Conservation (phyloP, 2,888 invertebrate species). For the Dryomyza anilis region DNA sequence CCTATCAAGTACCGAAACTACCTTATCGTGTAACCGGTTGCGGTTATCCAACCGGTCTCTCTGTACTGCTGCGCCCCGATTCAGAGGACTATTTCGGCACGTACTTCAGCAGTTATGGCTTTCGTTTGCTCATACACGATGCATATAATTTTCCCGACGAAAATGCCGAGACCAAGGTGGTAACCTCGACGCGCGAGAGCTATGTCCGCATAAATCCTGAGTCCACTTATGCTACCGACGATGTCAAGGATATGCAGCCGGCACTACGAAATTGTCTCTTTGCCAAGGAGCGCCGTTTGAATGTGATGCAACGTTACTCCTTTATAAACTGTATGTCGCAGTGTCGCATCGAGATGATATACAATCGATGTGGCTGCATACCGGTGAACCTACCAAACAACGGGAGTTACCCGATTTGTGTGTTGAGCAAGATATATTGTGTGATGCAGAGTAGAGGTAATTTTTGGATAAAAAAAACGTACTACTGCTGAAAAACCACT, state of each 20-base stretch:
- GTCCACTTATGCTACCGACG: conserved; percentile 67
- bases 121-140: conserved; percentile 69
- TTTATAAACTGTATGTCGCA: conserved; percentile 71
- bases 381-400: conserved; percentile 66
- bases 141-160: conserved; percentile 70
- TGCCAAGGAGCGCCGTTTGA: conserved; percentile 62
- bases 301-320: conserved; percentile 64
- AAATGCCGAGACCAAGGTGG: conserved; percentile 67
- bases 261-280: conserved; percentile 67
- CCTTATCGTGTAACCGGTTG: conserved; percentile 71
- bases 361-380: conserved; percentile 66
- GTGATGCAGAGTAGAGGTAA: conserved; percentile 50
- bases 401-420: conserved; percentile 48
- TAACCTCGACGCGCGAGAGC: conserved; percentile 66
- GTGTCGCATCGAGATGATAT: conserved; percentile 63
- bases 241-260: conserved; percentile 63
- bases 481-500: not conserved
- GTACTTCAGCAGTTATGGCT: conserved; percentile 67
- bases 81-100: conserved; percentile 69
- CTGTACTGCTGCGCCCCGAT: conserved; percentile 65
- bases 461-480: not conserved
- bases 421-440: conserved; percentile 46
- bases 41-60: conserved; percentile 72
- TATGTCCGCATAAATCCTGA: conserved; percentile 70
- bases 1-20: conserved; percentile 55